Evolutionary conservation across 2,113 vertebrate species (phyloP).

Genomic region (Protomyctophum bolini): DNA sequence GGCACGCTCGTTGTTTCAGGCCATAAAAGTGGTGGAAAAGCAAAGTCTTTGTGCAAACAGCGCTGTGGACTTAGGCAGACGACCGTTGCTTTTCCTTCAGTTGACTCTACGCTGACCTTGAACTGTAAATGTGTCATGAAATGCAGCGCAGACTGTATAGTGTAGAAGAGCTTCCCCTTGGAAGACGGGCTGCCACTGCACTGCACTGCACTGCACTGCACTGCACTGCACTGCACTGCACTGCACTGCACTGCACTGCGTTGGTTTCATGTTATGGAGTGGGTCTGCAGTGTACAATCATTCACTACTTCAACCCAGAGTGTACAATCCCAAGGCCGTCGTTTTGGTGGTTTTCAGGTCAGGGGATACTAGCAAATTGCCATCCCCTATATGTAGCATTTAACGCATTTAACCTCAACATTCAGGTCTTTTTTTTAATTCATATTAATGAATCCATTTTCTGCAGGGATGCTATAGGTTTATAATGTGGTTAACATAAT

Average conservation of each 20-base stretch:
- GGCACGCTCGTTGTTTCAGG: constrained; percentile 15
- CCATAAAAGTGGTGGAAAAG: constrained; percentile 20
- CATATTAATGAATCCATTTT: too few relatives aligned
- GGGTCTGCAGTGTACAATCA: constrained; percentile 18
- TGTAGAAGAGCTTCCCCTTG: constrained; percentile 6
- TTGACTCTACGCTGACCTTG: constrained; percentile 38
- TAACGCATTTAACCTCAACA: too few relatives aligned
- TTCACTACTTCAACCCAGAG: too few relatives aligned
- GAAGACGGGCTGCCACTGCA: constrained; percentile 10
- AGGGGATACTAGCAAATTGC: too few relatives aligned
- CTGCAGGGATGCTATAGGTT: too few relatives aligned
- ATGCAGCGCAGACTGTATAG: constrained; percentile 31
- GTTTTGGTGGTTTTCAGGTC: too few relatives aligned
- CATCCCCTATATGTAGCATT: too few relatives aligned
- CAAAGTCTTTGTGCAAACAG: constrained; percentile 18
- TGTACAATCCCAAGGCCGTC: too few relatives aligned
- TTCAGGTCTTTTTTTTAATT: too few relatives aligned
- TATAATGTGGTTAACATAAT: too few relatives aligned
- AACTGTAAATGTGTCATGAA: constrained; percentile 47
- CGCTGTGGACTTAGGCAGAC: constrained; percentile 24
- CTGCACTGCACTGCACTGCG: not conserved
- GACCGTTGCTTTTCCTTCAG: not conserved
- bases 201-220: not conserved
- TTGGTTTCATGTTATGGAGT: constrained; percentile 24
- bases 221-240: too few relatives aligned